phyloP scores from a whole-genome alignment of 1,140 invertebrate species.

The Aricia agestis region DNA sequence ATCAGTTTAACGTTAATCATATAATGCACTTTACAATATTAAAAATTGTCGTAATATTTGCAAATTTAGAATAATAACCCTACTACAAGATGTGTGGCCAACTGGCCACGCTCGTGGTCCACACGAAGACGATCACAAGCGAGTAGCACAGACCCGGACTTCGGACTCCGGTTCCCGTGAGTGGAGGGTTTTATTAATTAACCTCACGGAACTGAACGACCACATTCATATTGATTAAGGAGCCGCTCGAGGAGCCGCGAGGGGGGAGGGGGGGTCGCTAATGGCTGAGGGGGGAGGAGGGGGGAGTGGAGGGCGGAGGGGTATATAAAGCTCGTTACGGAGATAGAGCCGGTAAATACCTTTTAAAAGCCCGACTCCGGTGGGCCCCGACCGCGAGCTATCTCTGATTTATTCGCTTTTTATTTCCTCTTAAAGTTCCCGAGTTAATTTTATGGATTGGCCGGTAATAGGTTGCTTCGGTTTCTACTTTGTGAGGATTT shows the following conservation, averaged over 20 bases:
- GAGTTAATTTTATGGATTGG: not conserved
- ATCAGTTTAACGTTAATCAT: no score
- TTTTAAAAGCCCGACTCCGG: not conserved
- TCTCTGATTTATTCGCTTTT: not conserved
- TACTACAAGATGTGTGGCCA: no score
- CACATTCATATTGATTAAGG: not conserved
- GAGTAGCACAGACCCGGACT: not conserved
- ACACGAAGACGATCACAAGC: no score
- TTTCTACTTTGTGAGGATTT: not conserved
- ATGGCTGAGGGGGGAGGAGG: no score
- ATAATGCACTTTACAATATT: no score
- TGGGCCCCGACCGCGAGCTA: no score
- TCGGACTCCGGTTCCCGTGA: not conserved
- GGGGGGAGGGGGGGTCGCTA: no score
- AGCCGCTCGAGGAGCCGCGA: not conserved
- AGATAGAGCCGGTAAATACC: not conserved
- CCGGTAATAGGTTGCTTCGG: not conserved
- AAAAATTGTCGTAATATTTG: no score
- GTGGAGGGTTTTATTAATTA: not conserved
- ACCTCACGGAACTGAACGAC: not conserved
- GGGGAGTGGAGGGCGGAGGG: no score
- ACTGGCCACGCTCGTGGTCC: no score
- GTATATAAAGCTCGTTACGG: not conserved
- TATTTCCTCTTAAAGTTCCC: not conserved
- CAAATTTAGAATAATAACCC: no score